Evolutionary conservation across 2,797 vertebrate genomes (phyloP), one percentile per base, ranked within the genome.

Genomic region (Cheirogaleus major): DNA sequence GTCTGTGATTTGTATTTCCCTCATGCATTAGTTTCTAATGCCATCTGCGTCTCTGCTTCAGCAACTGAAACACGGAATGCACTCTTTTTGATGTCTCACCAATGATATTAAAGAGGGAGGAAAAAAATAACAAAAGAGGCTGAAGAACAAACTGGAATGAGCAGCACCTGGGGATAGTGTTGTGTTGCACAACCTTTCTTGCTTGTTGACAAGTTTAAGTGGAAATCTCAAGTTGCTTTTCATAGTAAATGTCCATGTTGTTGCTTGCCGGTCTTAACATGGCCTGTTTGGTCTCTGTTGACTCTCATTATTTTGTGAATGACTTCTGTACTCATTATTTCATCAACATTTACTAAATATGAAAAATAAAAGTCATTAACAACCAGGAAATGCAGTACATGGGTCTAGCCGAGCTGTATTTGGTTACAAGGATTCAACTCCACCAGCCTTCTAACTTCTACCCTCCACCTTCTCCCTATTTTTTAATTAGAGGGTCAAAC

Each of bases 161-260:
- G 69, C 85, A 81, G 79, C 35, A 86, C 76, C 32, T 48, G n/a
- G 76, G 41, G 55, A 78, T n/a, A 59, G 12, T 25, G 72, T 22
- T 59, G 20, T 43, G 35, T 45, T 4, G 7, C 7, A 93, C 48
- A 67, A 67, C 6, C 25, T 94, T 95, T 98, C 84, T 63, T 95
- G 8, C 81, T 96, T 95, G 72, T 90, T 98, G 96, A 94, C 96
- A 96, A 82, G 52, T 96, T 97, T 97, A 96, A 96, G 93, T 88
- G 38, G 93, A 95, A 98, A 89, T 81, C 93, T 91, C 94, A 78
- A 55, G 84, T n/a, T 52, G 18, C 22, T n/a, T 97, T 93, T 97
- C 87, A 43, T 41, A 96, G 48, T 96, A 84, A 83, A 45, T 79
- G 30, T 43, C 84, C 25, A 7, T 94, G 83, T 92, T 0, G 0